Evolutionary conservation across 2,888 invertebrate genomes (phyloP), one percentile per base, ranked within the genome.

Genomic region (Buathra laborator): DNA sequence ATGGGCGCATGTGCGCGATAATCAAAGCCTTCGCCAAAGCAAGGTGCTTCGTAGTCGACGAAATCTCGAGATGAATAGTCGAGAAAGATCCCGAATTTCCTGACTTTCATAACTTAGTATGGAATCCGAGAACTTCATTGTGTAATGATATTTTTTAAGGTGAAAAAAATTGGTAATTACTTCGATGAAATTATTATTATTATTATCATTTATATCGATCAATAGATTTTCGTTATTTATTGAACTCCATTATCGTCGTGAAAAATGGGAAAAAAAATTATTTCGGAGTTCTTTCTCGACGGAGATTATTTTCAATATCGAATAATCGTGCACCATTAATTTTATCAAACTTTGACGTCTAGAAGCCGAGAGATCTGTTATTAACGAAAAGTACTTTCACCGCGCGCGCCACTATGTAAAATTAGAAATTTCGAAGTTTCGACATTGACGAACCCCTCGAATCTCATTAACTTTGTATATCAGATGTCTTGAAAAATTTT

Each of bases 1-100:
- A 24, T 29, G 64, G 10, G 62, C 44, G 59, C 74, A 74, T 62
- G 74, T 62, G 46, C 72, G 72, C 56, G 19, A 29, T 14, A 12
- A 14, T 24, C 6, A 29, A 6, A 29, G 14, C 32, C 10, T n/a
- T n/a, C n/a, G n/a, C n/a, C n/a, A n/a, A n/a, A n/a, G 62, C n/a
- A 62, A 32, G 62, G 29, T 62, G 32, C 14, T 62, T 62, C 62
- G 32, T 0, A 48, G n/a, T n/a, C 9, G 48, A n/a, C 48, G 48
- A 48, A 48, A 48, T 48, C 48, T 2, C 6, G 37, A 37, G 9
- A 37, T 37, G 5, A 19, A 24, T 56, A 56, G n/a, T 19, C 62
- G 62, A 6, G 10, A n/a, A 6, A 37, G 6, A 7, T 37, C 37
- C 32, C 29, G 14, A n/a, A 24, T 32, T 29, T 62, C 32, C 24